phyloP scores from a whole-genome alignment of 2,888 invertebrate species.

The Synergus gifuensis region DNA sequence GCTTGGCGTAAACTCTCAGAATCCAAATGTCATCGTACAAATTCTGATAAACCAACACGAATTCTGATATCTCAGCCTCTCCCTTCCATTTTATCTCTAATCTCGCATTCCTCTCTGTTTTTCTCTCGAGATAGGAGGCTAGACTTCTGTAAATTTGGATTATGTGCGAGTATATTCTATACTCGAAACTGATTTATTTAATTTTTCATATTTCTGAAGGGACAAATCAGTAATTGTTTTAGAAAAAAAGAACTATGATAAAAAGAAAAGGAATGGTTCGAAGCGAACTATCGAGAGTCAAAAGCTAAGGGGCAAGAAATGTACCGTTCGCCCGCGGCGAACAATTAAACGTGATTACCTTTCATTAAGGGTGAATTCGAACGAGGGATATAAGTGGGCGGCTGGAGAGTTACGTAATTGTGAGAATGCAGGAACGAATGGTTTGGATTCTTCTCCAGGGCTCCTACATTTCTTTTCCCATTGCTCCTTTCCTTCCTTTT shows the following conservation, averaged over 20 bases:
- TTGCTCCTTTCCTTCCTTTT: conserved; percentile 30
- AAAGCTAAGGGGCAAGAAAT: background rate
- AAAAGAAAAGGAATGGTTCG: background rate
- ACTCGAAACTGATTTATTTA: no score
- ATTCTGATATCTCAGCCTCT: conserved; percentile 13
- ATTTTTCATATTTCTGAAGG: background rate
- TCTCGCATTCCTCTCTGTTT: conserved; percentile 5
- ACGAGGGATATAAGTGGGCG: conserved; percentile 56
- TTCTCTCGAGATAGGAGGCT: background rate
- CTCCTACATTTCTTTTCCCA: conserved; percentile 49
- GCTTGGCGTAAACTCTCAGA: background rate
- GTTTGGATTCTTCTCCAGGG: conserved; percentile 56
- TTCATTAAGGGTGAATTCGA: conserved; percentile 72
- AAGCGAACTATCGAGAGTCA: background rate
- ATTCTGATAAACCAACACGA: conserved; percentile 32
- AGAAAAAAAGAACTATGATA: conserved; percentile 3
- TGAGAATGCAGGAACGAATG: conserved; percentile 71
- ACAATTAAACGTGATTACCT: conserved; percentile 73
- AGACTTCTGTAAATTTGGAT: background rate
- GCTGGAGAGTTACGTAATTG: conserved; percentile 68
- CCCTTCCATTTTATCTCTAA: conserved; percentile 3
- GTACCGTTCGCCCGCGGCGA: conserved; percentile 60
- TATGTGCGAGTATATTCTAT: background rate
- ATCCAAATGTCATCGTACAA: conserved; percentile 28
- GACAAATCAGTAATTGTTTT: background rate